Evolutionary conservation across 2,113 vertebrate genomes (phyloP).

Genomic region (Ranitomeya variabilis): DNA sequence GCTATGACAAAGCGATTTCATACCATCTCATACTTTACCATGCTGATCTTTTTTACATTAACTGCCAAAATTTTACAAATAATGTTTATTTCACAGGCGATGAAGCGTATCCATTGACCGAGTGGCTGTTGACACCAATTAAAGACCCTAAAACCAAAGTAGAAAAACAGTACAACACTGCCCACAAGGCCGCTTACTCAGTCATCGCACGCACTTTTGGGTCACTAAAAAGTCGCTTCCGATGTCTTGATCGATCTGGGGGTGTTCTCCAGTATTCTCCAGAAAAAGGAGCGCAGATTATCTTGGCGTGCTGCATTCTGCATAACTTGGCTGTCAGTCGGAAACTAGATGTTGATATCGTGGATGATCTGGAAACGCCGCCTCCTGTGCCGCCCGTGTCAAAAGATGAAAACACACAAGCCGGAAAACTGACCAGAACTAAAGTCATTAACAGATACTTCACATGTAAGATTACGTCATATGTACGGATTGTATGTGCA

Average conservation of each 20-base stretch:
- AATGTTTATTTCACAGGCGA: slow-evolving; percentile 25
- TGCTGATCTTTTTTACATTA: not conserved
- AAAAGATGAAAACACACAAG: slow-evolving; percentile 49
- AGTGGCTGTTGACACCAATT: slow-evolving; percentile 45
- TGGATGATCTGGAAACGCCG: slow-evolving; percentile 48
- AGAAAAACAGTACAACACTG: slow-evolving; percentile 41
- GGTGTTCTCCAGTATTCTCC: slow-evolving; percentile 53
- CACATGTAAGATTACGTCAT: slow-evolving; percentile 36
- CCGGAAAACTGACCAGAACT: slow-evolving; percentile 41
- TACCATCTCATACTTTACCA: not conserved
- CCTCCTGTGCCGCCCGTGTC: slow-evolving; percentile 46
- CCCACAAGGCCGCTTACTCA: slow-evolving; percentile 32
- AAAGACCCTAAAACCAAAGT: slow-evolving; percentile 37
- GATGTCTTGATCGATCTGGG: slow-evolving; percentile 50
- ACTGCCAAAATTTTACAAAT: not conserved
- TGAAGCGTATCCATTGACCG: slow-evolving; percentile 34
- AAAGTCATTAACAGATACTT: slow-evolving; percentile 41
- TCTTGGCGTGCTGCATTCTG: slow-evolving; percentile 47
- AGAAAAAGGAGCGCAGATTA: slow-evolving; percentile 51
- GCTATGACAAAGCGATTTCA: not conserved
- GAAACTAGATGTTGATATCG: slow-evolving; percentile 44
- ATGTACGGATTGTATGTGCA: not conserved
- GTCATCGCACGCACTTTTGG: slow-evolving; percentile 46
- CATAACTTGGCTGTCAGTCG: slow-evolving; percentile 51
- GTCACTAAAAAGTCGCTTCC: slow-evolving; percentile 51